Base-by-base conservation (phyloP, 2,113 vertebrate genomes). In the Glaucomys volans region DNA sequence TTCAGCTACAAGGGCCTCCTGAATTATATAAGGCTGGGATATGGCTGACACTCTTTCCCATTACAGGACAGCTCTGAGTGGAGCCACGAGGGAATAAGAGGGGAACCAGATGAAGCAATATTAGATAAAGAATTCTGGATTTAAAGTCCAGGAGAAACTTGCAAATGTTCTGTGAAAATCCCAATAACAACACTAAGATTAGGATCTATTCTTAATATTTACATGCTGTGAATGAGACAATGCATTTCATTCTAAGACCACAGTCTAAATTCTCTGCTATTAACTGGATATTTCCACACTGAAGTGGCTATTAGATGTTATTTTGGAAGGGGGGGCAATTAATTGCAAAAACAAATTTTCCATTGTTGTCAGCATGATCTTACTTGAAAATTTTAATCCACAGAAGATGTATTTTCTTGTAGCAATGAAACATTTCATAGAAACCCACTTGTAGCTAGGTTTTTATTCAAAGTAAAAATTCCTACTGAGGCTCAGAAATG, bases 331-430 rank as follows among this genome's bases (percentile, higher is more conserved):
- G 8, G 40, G 40, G n/a, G 32, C 40, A 81, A 40, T 30, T n/a
- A 72, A 32, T 79, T 20, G 76, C 30, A 80, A 54, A 93, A 80
- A 96, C 26, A n/a, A n/a, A 91, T 89, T 71, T 91, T 44, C 69
- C 59, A 86, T 4, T n/a, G n/a, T 54, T 59, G 74, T 83, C 82
- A 91, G 69, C 5, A 79, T 52, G 22, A 54, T 64, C 71, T 57
- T 35, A 96, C 82, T 90, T 81, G 57, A 94, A 47, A n/a, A 18
- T 42, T 82, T 92, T 59, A 93, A 77, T n/a, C 67, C 28, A 71
- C 35, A 89, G 80, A 96, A 64, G 18, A 35, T 28, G 3, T n/a
- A 66, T 94, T 81, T 72, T 64, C 59, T 66, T 50, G 57, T 22
- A 77, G 81, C n/a, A 42, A 82, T 37, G 26, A 67, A 69, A 95